Base-by-base conservation (phyloP, 1,140 invertebrate genomes). In the Micrasema minimum region DNA sequence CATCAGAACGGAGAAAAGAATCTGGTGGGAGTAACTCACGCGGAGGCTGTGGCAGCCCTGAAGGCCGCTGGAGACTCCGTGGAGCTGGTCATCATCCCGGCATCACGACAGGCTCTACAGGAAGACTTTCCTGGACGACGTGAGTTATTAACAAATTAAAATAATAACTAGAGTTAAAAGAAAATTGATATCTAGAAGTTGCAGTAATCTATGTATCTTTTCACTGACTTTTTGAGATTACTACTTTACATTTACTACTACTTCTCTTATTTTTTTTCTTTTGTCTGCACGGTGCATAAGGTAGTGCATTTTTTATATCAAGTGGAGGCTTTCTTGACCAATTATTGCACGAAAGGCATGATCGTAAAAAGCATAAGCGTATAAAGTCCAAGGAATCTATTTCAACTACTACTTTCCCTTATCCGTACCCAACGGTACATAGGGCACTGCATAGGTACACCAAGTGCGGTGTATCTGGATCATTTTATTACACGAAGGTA, bases 1-100 rank as follows among this genome's bases (percentile, higher is more conserved):
- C 84, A 83, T 20, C 80, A 95, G 93, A 90, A 95, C 74, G 82
- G 82, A 71, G 95, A 98, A 80, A 91, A 90, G 76, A 95, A 96
- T 80, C 85, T 99, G 78, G 93, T 98, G 77, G 96, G 98, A 82
- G 96, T 98, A n/a, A 95, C 95, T 41, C 97, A 99, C 80, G 96
- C 99, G 79, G 93, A 97, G 78, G 97, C 97, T 22, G 98, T 99
- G 20, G 90, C 93, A 37, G 96, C 95, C 12, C 85, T 99, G 70
- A 97, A 98, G 82, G 92, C 93, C 9, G 98, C 96, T 46, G 91
- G 92, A 72, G 96, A 98, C 76, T 89, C 93, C 77, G 96, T 98
- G 20, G 90, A 93, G 31, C 88, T 98, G 69, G 88, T 96, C 31
- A 92, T 97, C 45, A 68, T 84, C 22, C 80, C 83, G 0, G 82